phyloP scores from a whole-genome alignment of 2,797 vertebrate genomes.

The Cyclopterus lumpus region DNA sequence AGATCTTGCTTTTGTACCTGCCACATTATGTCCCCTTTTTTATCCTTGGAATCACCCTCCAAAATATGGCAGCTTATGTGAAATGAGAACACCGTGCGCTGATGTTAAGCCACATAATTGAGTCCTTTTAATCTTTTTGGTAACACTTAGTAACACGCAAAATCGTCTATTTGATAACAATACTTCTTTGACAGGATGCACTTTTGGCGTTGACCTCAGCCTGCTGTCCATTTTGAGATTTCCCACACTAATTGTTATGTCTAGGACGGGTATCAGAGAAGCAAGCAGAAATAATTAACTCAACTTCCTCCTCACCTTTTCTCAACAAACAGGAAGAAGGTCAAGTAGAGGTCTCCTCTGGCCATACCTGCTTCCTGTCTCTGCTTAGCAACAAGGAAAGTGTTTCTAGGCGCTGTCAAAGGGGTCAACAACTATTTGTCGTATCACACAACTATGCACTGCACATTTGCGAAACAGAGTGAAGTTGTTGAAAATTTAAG shows the following conservation, averaged over 20 bases:
- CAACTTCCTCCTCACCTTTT: slow-evolving; percentile 4
- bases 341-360: slow-evolving; percentile 1
- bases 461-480: not conserved
- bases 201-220: slow-evolving; percentile 9
- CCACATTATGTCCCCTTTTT: not conserved
- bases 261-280: not conserved
- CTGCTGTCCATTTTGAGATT: slow-evolving; percentile 15
- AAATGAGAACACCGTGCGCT: slow-evolving; percentile 4
- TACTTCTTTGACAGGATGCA: slow-evolving; percentile 1
- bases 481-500: not conserved
- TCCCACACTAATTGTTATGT: slow-evolving; percentile 12
- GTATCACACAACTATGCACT: not conserved
- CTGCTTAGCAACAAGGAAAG: slow-evolving; percentile 33
- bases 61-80: not conserved
- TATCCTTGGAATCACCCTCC: not conserved
- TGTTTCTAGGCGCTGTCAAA: slow-evolving; percentile 10
- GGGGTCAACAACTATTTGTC: slow-evolving; percentile 19
- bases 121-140: not conserved
- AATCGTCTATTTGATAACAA: not conserved
- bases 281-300: slow-evolving; percentile 9
- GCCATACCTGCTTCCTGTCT: slow-evolving; percentile 44
- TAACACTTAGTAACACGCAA: not conserved
- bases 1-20: not conserved
- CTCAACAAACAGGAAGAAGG: slow-evolving; percentile 51
- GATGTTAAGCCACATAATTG: not conserved